A percentile compares a stretch with the other conserved stretches of the same genome.
Conservation (phyloP, 2,888 invertebrate species). For the Strigamia crassipes region DNA sequence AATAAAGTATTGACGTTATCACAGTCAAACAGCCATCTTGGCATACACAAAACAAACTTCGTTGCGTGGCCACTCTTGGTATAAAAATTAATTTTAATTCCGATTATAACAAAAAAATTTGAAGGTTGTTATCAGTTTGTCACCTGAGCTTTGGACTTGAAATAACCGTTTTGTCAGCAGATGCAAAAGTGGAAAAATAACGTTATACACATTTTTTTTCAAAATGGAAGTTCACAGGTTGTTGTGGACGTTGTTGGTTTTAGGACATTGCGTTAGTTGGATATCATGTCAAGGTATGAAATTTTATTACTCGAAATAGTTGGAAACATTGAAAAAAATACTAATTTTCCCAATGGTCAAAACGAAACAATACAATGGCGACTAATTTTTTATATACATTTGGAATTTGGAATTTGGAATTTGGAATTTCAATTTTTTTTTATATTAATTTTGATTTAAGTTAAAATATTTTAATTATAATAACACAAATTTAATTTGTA, state of each 20-base stretch:
- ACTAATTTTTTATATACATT: no score
- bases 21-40: background rate
- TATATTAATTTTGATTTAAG: no score
- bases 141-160: constrained; percentile 1
- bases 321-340: background rate
- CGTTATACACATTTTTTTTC: no score
- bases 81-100: background rate
- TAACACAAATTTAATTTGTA: no score
- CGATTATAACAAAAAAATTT: background rate
- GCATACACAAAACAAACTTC: background rate
- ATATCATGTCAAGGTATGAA: background rate
- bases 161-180: background rate
- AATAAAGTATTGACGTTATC: no score
- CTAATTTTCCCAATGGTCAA: background rate
- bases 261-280: background rate
- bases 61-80: background rate
- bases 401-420: no score
- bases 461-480: no score
- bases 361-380: background rate
- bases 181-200: background rate
- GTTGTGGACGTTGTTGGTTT: background rate
- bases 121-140: background rate
- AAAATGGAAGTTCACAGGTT: background rate
- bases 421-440: background rate
- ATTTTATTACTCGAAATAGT: background rate